Conservation (phyloP, 2,797 vertebrate species). For the Pogonophryne albipinna region DNA sequence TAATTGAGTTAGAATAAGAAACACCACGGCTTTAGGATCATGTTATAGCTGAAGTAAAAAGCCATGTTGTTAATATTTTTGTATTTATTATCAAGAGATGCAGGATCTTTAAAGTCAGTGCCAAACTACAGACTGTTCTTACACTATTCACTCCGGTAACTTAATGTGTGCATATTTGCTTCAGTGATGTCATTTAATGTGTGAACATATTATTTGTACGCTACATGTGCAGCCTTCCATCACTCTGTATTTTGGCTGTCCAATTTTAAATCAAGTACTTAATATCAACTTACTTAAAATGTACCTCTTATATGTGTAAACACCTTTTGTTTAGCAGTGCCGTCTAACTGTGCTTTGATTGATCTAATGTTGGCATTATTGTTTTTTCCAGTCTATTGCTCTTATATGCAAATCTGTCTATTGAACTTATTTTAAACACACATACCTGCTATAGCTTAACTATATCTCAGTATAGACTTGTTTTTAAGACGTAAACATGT, state of each 20-base stretch:
- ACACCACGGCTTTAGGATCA: background rate
- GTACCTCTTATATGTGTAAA: constrained; percentile 21
- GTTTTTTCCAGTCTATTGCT: constrained; percentile 27
- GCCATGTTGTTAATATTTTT: constrained; percentile 36
- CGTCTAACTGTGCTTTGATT: constrained; percentile 15
- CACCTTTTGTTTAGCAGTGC: constrained; percentile 18
- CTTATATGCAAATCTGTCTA: constrained; percentile 26
- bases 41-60: background rate
- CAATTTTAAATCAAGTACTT: constrained; percentile 3
- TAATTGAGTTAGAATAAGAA: constrained; percentile 9
- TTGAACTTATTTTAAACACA: constrained; percentile 18
- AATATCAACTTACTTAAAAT: background rate
- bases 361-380: constrained; percentile 4
- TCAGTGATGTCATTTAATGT: constrained; percentile 17
- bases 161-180: constrained; percentile 19
- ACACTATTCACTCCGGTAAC: constrained; percentile 2
- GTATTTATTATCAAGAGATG: constrained; percentile 36
- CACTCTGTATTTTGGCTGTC: constrained; percentile 11
- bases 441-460: constrained; percentile 47
- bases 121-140: constrained; percentile 44
- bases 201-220: constrained; percentile 32
- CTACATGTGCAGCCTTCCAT: constrained; percentile 32
- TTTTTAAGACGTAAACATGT: constrained; percentile 41
- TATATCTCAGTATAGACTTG: constrained; percentile 39
- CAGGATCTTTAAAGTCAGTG: constrained; percentile 26